These are phyloP conservation scores for Neomonachus schauinslandi DNA, from an alignment of 2,113 vertebrate genomes.

Conservation along the genomic window DNA sequence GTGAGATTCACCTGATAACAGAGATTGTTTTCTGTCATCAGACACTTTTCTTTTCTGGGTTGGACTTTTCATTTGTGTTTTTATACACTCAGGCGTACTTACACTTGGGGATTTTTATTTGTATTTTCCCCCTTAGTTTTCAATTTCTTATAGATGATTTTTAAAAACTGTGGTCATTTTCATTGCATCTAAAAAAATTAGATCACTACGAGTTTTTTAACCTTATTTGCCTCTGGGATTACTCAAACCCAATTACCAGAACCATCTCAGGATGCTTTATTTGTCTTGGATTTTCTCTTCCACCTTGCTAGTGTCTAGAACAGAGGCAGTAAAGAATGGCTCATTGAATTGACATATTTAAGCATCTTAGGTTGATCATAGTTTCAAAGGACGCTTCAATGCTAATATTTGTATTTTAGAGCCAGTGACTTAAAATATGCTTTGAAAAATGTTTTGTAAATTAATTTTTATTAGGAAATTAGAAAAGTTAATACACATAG, in stretches of 20 bases:
- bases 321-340: neutral
- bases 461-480: slow-evolving; percentile 38
- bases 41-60: neutral
- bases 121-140: neutral
- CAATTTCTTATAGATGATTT: neutral
- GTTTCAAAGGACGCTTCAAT: neutral
- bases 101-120: neutral
- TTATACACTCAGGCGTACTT: neutral
- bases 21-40: neutral
- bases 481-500: neutral
- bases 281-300: neutral
- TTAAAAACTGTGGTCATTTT: neutral
- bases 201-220: neutral
- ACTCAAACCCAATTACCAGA: neutral
- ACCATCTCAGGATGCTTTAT: neutral
- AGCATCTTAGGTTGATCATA: neutral
- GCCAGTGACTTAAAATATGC: neutral
- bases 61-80: slow-evolving; percentile 2
- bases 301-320: neutral
- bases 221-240: neutral
- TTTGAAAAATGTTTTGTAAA: slow-evolving; percentile 35
- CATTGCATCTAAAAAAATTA: neutral
- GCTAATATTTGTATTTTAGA: neutral
- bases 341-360: neutral
- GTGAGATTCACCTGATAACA: neutral